Base-by-base conservation (phyloP, 2,888 invertebrate species). In the Amitus sp. region DNA sequence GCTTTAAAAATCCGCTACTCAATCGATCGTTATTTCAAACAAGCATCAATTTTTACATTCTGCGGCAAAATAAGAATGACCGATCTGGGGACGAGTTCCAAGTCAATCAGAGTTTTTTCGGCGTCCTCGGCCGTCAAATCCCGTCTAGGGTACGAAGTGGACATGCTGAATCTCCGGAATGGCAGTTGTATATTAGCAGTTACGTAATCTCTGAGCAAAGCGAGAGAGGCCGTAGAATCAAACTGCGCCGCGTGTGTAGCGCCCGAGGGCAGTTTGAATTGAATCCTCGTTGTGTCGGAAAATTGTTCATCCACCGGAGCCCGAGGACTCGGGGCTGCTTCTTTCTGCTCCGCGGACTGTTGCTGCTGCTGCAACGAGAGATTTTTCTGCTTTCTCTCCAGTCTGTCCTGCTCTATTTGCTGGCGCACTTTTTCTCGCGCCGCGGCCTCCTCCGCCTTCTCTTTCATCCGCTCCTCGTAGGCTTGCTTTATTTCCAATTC, bases 241-340 rank as follows among this genome's bases (percentile, higher is more conserved):
- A 96, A 95, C 67, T 88, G 88, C 27, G 92, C 89, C 2, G 89
- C 89, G 64, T 90, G 87, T 0, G 90, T 87, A 0, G 87, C 86
- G 0, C 96, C 96, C 79, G 93, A 91, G 0, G 95, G 93, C 67
- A 95, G 77, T 72, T 93, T 90, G 78, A 96, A 94, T 84, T 96
- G 96, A 33, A 97, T 87, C 49, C 94, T 86, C 0, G 93, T 86
- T 33, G 85, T 51, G 83, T 82, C 66, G 71, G 68, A 27, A n/a
- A 65, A 17, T 43, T 13, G 4, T 15, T 9, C 1, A 49, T 18
- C 9, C 45, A 52, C 6, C 57, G 19, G 9, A 30, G 19, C 62
- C 62, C 62, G 52, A 12, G 18, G 4, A n/a, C n/a, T n/a, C n/a
- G n/a, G n/a, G n/a, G n/a, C n/a, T 7, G 13, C 9, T 10, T 61